Conservation (phyloP, 2,888 invertebrate genomes). For the Brachypalpus laphriformis region DNA sequence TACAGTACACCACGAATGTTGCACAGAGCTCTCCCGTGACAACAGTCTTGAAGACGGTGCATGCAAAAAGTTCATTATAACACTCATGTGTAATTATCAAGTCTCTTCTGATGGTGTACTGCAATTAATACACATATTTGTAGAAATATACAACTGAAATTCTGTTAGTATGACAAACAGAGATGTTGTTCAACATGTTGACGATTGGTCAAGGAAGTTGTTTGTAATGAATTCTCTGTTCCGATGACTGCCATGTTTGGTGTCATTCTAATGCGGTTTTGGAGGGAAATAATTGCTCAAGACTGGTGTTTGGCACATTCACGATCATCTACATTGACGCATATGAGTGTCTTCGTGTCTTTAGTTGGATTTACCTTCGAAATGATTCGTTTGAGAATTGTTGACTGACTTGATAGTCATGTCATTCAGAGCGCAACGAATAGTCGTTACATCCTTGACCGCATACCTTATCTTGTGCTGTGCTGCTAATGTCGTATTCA, state of each 20-base stretch:
- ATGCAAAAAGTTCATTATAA: slow-evolving; percentile 49
- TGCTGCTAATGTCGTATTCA: not conserved
- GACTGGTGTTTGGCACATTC: slow-evolving; percentile 6
- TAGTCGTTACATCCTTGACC: slow-evolving; percentile 49
- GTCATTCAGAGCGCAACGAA: slow-evolving; percentile 49
- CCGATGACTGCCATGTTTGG: slow-evolving; percentile 50
- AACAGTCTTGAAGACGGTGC: slow-evolving; percentile 39
- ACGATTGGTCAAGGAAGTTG: slow-evolving; percentile 64
- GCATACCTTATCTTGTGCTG: slow-evolving; percentile 28
- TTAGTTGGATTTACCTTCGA: slow-evolving; percentile 29
- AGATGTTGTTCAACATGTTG: slow-evolving; percentile 58
- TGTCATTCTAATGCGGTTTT: slow-evolving; percentile 23
- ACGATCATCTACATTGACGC: slow-evolving; percentile 30
- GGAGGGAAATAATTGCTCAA: slow-evolving; percentile 7
- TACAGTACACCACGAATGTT: slow-evolving; percentile 37
- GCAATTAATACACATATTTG: slow-evolving; percentile 17
- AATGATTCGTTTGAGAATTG: slow-evolving; percentile 23
- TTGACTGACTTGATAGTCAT: slow-evolving; percentile 44
- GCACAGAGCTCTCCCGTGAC: slow-evolving; percentile 39
- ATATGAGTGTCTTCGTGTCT: slow-evolving; percentile 10
- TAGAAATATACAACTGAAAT: not conserved
- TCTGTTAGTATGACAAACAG: slow-evolving; percentile 19
- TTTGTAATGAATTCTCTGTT: slow-evolving; percentile 15
- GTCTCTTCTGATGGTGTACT: slow-evolving; percentile 13
- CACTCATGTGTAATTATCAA: slow-evolving; percentile 39